A percentile compares a stretch with the other conserved stretches of the same genome.
phyloP scores from a whole-genome alignment of 2,113 vertebrate species.

The Python bivittatus region DNA sequence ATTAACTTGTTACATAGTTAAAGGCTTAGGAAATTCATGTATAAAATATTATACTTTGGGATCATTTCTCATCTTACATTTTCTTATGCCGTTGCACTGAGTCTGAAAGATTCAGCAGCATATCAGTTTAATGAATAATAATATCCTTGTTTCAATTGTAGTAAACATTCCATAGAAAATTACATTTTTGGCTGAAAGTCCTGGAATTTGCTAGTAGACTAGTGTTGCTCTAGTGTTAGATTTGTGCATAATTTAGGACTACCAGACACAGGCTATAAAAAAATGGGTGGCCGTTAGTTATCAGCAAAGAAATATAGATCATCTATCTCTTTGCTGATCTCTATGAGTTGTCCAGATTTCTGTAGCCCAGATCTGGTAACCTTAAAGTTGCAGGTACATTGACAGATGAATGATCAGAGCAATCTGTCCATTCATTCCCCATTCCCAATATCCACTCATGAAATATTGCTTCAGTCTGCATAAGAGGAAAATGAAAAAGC shows the following conservation, averaged over 20 bases:
- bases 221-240: neutral
- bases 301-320: neutral
- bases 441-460: neutral
- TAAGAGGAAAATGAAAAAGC: neutral
- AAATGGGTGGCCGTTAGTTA: too few species aligned
- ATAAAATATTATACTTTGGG: neutral
- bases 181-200: too few species aligned
- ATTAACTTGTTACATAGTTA: constrained; percentile 8
- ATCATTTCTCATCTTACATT: neutral
- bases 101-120: too few species aligned
- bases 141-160: too few species aligned
- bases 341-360: neutral
- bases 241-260: too few species aligned
- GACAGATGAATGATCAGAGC: neutral
- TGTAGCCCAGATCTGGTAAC: neutral
- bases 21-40: constrained; percentile 6
- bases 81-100: too few species aligned
- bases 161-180: too few species aligned
- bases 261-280: neutral
- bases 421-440: neutral
- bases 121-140: too few species aligned
- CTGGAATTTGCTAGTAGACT: neutral
- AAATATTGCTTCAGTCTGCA: neutral
- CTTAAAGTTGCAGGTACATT: neutral
- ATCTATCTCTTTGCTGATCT: neutral